phyloP scores from a whole-genome alignment of 2,113 vertebrate species.

The Haemorhous mexicanus region DNA sequence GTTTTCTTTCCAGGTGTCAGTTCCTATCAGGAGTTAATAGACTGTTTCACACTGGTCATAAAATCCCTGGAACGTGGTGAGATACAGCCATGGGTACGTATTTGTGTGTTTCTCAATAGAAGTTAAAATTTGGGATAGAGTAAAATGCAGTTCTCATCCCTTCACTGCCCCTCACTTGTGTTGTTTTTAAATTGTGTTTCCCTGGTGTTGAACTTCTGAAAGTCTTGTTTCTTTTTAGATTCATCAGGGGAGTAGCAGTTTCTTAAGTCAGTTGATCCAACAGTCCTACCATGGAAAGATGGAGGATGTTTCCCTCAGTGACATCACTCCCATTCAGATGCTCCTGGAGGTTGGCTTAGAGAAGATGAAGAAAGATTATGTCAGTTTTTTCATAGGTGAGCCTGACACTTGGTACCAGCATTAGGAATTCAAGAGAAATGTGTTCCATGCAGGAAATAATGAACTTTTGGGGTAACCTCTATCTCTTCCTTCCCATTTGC shows the following conservation, averaged over 20 bases:
- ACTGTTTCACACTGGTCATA: conserved; percentile 83
- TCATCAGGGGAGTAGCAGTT: conserved; percentile 88
- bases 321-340: conserved; percentile 83
- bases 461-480: background rate
- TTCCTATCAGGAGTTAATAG: conserved; percentile 86
- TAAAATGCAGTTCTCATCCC: background rate
- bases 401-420: background rate
- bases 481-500: background rate
- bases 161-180: background rate
- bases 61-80: conserved; percentile 81
- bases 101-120: background rate
- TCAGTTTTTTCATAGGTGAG: conserved; percentile 92
- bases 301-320: conserved; percentile 78
- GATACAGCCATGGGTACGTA: conserved; percentile 90
- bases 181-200: background rate
- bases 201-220: background rate
- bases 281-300: conserved; percentile 87
- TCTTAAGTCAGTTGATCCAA: conserved; percentile 86
- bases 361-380: conserved; percentile 96
- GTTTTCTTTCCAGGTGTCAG: conserved; percentile 76
- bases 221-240: conserved; percentile 72
- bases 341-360: conserved; percentile 93
- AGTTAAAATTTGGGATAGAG: background rate
- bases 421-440: background rate
- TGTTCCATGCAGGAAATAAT: background rate